These are phyloP conservation scores for Drosophila azteca DNA, from an alignment of 1,140 invertebrate genomes.

Conservation along the genomic window DNA sequence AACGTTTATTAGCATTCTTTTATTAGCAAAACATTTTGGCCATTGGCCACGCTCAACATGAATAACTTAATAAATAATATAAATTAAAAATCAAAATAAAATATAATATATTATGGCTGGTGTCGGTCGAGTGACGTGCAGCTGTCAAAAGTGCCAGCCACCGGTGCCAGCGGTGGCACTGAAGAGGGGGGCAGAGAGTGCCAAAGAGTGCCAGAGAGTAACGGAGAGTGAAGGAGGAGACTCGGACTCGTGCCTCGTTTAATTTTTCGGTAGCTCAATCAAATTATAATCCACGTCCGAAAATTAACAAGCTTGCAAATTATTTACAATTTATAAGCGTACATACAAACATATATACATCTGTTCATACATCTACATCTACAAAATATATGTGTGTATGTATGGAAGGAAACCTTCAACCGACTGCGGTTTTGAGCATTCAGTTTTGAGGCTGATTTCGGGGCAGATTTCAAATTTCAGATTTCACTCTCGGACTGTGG, in stretches of 20 bases:
- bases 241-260: constrained; percentile 33
- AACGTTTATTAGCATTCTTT: constrained; percentile 27
- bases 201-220: no score
- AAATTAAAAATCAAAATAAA: constrained; percentile 13
- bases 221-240: no score
- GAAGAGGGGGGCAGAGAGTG: constrained; percentile 7
- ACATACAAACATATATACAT: no score
- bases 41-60: constrained; percentile 41
- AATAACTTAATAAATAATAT: constrained; percentile 45
- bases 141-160: constrained; percentile 31
- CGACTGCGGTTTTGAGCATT: constrained; percentile 33
- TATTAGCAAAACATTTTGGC: constrained; percentile 30
- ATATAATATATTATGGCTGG: constrained; percentile 40
- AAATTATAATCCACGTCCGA: constrained; percentile 36
- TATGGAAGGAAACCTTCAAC: constrained; percentile 32
- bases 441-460: constrained; percentile 14
- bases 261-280: constrained; percentile 53
- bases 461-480: no score
- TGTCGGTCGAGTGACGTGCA: constrained; percentile 25
- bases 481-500: no score
- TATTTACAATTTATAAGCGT: constrained; percentile 43
- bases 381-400: neutral
- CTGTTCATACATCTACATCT: constrained; percentile 5
- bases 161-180: neutral
- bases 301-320: constrained; percentile 31